Base-by-base conservation (phyloP, 2,888 invertebrate genomes). In the Trissoscelio sp. region DNA sequence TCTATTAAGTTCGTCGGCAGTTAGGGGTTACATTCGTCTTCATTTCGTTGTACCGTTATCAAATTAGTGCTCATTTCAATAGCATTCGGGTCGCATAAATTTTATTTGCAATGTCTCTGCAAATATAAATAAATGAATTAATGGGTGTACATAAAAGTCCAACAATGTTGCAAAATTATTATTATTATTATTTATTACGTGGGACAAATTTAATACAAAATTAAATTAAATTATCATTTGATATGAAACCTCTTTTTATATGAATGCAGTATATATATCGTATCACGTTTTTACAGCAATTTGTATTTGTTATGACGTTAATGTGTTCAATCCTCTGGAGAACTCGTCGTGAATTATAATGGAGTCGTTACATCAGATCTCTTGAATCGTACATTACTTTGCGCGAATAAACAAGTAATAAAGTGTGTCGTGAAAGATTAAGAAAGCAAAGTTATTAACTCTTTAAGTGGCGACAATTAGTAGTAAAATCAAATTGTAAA, bases 261-360 rank as follows among this genome's bases (percentile, higher is more conserved):
- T 34, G 34, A 18, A 57, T 9, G 22, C 22, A 18, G 6, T 58
- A 16, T 18, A 31, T 42, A 31, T 42, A 39, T 16, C n/a, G 24
- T 37, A 37, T 18, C n/a, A 58, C 28, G 58, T 58, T 75, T 66
- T 75, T 67, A 58, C 57, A 48, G 20, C 51, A 39, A 39, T 67
- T 42, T 42, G n/a, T 75, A 57, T 42, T 48, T 67, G 58, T 75
- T 48, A 42, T 67, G 67, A 67, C 67, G 60, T 67, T 75, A 75
- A 58, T 67, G 67, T 42, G 51, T 20, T 58, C 51, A 67, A 51
- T 44, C 48, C 42, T 51, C 48, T 18, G 5, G 75, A 60, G 55
- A 55, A 75, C 60, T 39, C 51, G 31, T 51, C 7, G 66, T 39
- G 58, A 75, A 75, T 67, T 67, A 67, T 77, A 77, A 77, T 77